A percentile compares a stretch with the other conserved stretches of the same genome.
Conservation (phyloP, 2,797 vertebrate genomes). For the Streptopelia turtur region DNA sequence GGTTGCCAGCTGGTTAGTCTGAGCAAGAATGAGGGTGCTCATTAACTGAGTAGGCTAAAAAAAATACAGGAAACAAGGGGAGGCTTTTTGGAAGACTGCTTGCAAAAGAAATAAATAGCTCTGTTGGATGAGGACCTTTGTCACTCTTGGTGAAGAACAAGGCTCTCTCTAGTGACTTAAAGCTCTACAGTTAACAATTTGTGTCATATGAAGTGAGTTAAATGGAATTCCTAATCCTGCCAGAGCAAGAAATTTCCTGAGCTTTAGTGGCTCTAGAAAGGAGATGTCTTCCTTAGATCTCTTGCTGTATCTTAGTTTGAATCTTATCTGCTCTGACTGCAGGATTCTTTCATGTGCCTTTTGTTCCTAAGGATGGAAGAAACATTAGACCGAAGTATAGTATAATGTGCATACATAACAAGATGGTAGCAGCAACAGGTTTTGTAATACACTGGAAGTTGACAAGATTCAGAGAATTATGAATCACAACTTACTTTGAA, state of each 20-base stretch:
- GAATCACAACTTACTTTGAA: background rate
- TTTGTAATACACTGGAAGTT: background rate
- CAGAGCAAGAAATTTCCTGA: background rate
- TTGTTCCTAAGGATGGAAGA: background rate
- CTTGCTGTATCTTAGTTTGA: background rate
- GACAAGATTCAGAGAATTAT: background rate
- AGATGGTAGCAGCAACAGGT: background rate
- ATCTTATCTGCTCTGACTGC: background rate
- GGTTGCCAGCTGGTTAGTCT: conserved; percentile 46
- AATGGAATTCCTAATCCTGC: background rate
- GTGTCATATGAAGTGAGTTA: background rate
- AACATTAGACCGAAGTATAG: background rate
- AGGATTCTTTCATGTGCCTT: background rate
- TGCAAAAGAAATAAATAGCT: conserved; percentile 17
- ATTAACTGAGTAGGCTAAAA: conserved; percentile 19
- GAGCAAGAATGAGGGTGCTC: conserved; percentile 11
- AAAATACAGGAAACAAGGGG: conserved; percentile 29
- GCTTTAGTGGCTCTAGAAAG: background rate
- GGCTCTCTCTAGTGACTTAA: background rate
- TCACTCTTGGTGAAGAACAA: background rate
- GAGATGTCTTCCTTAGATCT: background rate
- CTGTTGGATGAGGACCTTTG: background rate
- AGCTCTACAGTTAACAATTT: background rate
- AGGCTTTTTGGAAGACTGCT: conserved; percentile 34
- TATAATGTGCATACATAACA: background rate